Conservation (phyloP, 2,113 vertebrate genomes). For the Semnornis frantzii region DNA sequence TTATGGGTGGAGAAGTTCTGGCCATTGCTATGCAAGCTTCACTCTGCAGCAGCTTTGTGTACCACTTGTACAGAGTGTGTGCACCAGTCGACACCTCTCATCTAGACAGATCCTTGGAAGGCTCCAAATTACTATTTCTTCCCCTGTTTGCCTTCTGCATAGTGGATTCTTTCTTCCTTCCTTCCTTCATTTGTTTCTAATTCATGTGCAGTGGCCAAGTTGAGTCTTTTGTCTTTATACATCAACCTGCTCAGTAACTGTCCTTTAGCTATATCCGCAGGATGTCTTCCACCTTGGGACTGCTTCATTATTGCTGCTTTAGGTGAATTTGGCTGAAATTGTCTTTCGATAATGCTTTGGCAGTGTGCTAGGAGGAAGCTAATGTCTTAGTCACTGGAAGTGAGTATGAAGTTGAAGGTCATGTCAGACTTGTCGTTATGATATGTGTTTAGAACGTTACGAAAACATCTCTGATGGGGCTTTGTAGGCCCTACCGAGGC, state of each 20-base stretch:
- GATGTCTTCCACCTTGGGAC: neutral
- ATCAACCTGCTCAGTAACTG: neutral
- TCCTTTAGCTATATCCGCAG: neutral
- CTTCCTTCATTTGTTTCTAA: neutral
- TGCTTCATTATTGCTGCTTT: neutral
- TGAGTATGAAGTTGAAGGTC: neutral
- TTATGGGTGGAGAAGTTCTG: neutral
- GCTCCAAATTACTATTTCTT: neutral
- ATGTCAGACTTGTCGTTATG: neutral
- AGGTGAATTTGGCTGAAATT: neutral
- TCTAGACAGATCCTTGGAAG: neutral
- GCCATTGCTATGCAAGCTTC: neutral
- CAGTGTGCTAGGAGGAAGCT: neutral
- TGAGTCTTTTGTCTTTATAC: neutral
- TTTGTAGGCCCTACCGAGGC: neutral
- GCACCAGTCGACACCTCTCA: neutral
- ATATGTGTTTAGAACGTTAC: accelerated
- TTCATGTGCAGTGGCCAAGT: neutral
- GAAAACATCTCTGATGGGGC: neutral
- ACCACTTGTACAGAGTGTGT: neutral
- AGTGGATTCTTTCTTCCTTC: neutral
- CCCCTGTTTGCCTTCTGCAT: neutral
- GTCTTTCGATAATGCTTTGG: neutral
- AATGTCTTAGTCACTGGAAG: neutral
- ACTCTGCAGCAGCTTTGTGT: neutral